A percentile compares a stretch with the other conserved stretches of the same genome.
These are phyloP conservation scores for Ernsta delagoae DNA, from an alignment of 2,888 invertebrate genomes.

Conservation along the genomic window DNA sequence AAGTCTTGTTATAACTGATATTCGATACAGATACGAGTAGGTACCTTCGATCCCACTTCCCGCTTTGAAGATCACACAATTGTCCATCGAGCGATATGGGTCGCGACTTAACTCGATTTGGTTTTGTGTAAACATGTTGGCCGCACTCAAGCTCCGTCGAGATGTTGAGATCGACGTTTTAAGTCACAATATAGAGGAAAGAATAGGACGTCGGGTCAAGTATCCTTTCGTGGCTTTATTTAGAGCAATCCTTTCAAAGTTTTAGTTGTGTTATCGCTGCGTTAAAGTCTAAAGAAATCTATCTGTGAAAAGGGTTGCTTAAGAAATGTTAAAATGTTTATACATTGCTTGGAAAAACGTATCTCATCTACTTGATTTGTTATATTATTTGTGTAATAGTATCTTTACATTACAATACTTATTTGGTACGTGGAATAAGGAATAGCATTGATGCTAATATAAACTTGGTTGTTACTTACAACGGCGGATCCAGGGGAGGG, in stretches of 20 bases:
- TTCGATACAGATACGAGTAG: background rate
- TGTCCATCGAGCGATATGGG: slow-evolving; percentile 31
- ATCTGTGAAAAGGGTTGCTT: background rate
- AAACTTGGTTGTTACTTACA: too few relatives aligned
- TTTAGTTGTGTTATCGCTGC: slow-evolving; percentile 8
- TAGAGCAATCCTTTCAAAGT: slow-evolving; percentile 19
- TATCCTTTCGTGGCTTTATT: slow-evolving; percentile 26
- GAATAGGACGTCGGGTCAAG: slow-evolving; percentile 25
- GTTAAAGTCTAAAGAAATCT: background rate
- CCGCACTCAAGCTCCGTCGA: slow-evolving; percentile 13
- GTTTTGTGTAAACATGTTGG: slow-evolving; percentile 37
- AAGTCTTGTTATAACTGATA: background rate
- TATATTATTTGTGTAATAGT: too few relatives aligned
- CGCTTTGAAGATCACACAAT: slow-evolving; percentile 17
- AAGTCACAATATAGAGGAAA: slow-evolving; percentile 22
- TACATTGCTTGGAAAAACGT: too few relatives aligned
- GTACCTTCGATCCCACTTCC: background rate
- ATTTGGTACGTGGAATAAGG: too few relatives aligned
- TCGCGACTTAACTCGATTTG: slow-evolving; percentile 35
- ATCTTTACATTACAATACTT: too few relatives aligned
- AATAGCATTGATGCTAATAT: too few relatives aligned
- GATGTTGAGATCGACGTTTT: slow-evolving; percentile 23
- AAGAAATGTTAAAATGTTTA: background rate
- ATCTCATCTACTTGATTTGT: too few relatives aligned
- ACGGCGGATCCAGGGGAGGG: too few relatives aligned